These are phyloP conservation scores for Dryas iulia DNA, from an alignment of 1,140 invertebrate genomes.

Conservation along the genomic window DNA sequence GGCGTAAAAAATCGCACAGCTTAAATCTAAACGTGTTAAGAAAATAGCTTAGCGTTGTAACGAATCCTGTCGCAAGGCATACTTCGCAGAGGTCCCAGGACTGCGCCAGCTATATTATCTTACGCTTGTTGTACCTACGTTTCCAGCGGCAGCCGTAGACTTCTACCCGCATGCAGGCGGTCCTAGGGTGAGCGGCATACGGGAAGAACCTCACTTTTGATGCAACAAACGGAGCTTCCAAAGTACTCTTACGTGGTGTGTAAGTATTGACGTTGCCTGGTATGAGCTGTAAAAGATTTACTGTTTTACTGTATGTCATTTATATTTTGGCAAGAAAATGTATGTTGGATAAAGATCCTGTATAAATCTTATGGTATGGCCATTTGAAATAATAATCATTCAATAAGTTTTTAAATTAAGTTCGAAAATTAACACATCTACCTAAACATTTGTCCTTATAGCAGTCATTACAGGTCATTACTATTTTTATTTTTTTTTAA, in stretches of 20 bases:
- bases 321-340: neutral
- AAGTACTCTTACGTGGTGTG: slow-evolving; percentile 86
- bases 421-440: too few relatives aligned
- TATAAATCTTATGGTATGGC: too few relatives aligned
- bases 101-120: slow-evolving; percentile 49
- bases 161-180: slow-evolving; percentile 95
- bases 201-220: slow-evolving; percentile 93
- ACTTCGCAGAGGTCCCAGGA: slow-evolving; percentile 44
- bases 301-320: neutral
- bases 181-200: slow-evolving; percentile 92
- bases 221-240: slow-evolving; percentile 92
- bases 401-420: too few relatives aligned
- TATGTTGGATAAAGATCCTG: neutral
- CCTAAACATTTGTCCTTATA: too few relatives aligned
- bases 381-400: too few relatives aligned
- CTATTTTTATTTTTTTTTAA: too few relatives aligned
- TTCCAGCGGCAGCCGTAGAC: slow-evolving; percentile 93
- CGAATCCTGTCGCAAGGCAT: slow-evolving; percentile 41
- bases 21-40: slow-evolving; percentile 11
- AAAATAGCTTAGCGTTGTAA: slow-evolving; percentile 16
- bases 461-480: too few relatives aligned
- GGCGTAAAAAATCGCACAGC: slow-evolving; percentile 48
- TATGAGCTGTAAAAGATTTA: slow-evolving; percentile 86
- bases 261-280: slow-evolving; percentile 94
- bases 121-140: slow-evolving; percentile 84